Conservation (phyloP, 2,113 vertebrate species). For the Dasypus novemcinctus region DNA sequence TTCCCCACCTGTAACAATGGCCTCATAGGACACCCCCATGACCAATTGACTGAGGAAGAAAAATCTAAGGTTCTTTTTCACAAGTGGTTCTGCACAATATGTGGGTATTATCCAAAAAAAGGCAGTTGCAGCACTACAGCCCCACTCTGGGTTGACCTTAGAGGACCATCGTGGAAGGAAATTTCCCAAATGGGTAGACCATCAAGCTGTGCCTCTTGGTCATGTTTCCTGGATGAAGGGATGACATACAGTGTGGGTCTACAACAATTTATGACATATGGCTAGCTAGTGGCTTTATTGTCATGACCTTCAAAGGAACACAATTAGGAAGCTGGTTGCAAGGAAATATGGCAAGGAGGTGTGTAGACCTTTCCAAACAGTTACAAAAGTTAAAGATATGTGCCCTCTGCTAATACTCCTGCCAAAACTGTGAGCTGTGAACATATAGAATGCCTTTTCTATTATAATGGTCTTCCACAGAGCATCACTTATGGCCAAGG, state of each 20-base stretch:
- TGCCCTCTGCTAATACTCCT: neutral
- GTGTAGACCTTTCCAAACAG: neutral
- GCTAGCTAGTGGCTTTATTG: neutral
- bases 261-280: neutral
- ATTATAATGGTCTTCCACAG: neutral
- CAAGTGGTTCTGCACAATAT: neutral
- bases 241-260: neutral
- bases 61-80: neutral
- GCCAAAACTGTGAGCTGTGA: neutral
- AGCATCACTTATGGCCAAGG: neutral
- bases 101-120: neutral
- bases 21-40: neutral
- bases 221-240: neutral
- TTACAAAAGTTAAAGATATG: neutral
- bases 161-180: neutral
- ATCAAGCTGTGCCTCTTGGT: neutral
- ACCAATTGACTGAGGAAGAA: neutral
- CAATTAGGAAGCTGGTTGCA: neutral
- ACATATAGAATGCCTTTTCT: neutral
- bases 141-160: neutral
- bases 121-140: neutral
- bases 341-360: neutral
- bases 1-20: neutral
- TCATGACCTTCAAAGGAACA: neutral
- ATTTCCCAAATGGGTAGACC: neutral